Base-by-base conservation (phyloP, 2,797 vertebrate genomes). In the Microhierax caerulescens region DNA sequence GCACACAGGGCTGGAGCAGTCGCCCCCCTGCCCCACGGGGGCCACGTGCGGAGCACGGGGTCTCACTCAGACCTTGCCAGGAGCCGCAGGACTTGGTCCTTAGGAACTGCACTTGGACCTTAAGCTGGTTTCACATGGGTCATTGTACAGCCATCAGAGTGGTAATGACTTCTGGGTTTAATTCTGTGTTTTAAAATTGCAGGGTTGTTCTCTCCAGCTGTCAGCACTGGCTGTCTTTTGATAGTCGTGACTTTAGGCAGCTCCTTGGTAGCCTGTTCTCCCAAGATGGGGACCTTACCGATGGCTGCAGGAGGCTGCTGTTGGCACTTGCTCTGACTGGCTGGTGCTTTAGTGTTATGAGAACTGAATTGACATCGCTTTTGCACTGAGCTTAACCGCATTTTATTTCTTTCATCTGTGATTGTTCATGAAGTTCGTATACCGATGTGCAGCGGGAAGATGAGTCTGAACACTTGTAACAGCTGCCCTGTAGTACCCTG, bases 21-120 rank as follows among this genome's bases (percentile, higher is more conserved):
- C 37, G 4, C 1, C 12, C 13, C 34, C 45, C 13, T 12, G 21
- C 13, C 27, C 32, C 5, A 1, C 9, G 1, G 13, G 14, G 37
- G 47, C 47, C 8, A 9, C 0, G 15, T 2, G 5, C 22, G 43
- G 32, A 20, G 27, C 0, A 6, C 2, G 3, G 72, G 41, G 43
- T 32, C 23, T 25, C 0, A 0, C 30, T 34, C 28, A 7, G 47
- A 9, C 48, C 53, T 36, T 25, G 21, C 24, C 45, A 48, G 3
- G 30, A 57, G 54, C 6, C 41, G 19, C 32, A 24, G 37, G 30
- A 14, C 61, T 41, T 75, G 79, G 50, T 28, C 32, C 25, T 60
- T 34, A 18, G 68, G 60, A 93, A 22, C 54, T 45, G 37, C 32
- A 0, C 24, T 25, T 17, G 65, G 81, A 14, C 36, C 13, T 3